Evolutionary conservation across 2,797 vertebrate species (phyloP), one percentile per base, ranked within the genome.

Genomic region (Halcyon smyrnensis): DNA sequence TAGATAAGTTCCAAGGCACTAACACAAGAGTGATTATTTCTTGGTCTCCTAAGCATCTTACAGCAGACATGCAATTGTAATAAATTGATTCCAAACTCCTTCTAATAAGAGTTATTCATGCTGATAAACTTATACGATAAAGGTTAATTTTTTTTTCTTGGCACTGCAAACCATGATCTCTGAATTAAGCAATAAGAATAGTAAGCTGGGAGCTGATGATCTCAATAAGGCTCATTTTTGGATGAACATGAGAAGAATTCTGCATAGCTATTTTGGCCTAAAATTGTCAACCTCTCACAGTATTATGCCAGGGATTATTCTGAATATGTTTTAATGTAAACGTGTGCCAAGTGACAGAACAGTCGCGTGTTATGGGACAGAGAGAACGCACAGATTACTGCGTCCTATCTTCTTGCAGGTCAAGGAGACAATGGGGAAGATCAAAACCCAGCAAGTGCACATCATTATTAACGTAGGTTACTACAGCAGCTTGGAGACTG

Each of bases 161-260:
- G 48, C 75, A 75, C 53, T 87, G 95, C 88, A 94, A 95, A 68
- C 41, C 78, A 68, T 62, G 95, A 80, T 94, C 87, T 82, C 60
- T 74, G 85, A 88, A 56, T 51, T 69, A 78, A 91, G 50, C 37
- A 65, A 9, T 59, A 63, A 18, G 30, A 88, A 54, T 81, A 93
- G 85, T 71, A 95, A 95, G 62, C 17, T 25, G 2, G 56, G 46
- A 91, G 92, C 36, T 93, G 80, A 84, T 93, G 80, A 84, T 48
- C 84, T 57, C 8, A 80, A 82, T 88, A 93, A 90, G 97, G 48
- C 53, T 45, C 5, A 36, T 64, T 92, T 84, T 59, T 91, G 63
- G 27, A 86, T n/a, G 60, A 86, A 70, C 41, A 77, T 11, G n/a
- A 84, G 43, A 85, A 60, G 11, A 93, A 75, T 45, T 30, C 36